Evolutionary conservation across 2,888 invertebrate genomes (phyloP), one percentile per base, ranked within the genome.

Genomic region (Drosophila picticornis): DNA sequence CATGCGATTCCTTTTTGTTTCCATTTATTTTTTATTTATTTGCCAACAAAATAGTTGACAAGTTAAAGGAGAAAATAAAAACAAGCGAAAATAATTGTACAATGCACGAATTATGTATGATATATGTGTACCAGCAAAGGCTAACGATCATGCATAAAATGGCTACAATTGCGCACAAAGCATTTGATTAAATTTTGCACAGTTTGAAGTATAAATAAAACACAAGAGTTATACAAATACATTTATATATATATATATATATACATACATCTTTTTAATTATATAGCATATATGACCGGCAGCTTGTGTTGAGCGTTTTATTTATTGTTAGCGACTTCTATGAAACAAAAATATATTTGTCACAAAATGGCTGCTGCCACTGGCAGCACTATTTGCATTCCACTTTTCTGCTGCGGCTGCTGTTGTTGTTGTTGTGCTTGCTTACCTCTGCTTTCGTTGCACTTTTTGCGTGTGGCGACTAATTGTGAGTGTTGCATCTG

Each of bases 261-360:
- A 2, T 19, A 19, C 13, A 36, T n/a, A n/a, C n/a, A n/a, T n/a
- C n/a, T n/a, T n/a, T 48, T 31, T 38, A 32, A 27, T 46, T 38
- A 56, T 56, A 9, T n/a, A 11, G 11, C 22, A 19, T 10, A 31
- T 59, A 36, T 27, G 25, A 38, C 34, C n/a, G 71, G 46, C 16
- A 29, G 66, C 59, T 59, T 43, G 53, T 62, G 59, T 50, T 50
- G 58, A 50, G 32, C 38, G 43, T 52, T 78, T 64, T 58, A 77
- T 68, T 78, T 77, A 64, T 78, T 67, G 76, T 61, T 55, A 67
- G 67, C 57, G 73, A 64, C 34, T 67, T 76, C 63, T 58, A 40
- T 51, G 50, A 48, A 60, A 9, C 3, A 29, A 16, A 19, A 7
- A 59, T 69, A 38, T 25, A n/a, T 31, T 62, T 10, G 7, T 27